Base-by-base conservation (phyloP, 1,140 invertebrate genomes). In the Heliconius nattereri region DNA sequence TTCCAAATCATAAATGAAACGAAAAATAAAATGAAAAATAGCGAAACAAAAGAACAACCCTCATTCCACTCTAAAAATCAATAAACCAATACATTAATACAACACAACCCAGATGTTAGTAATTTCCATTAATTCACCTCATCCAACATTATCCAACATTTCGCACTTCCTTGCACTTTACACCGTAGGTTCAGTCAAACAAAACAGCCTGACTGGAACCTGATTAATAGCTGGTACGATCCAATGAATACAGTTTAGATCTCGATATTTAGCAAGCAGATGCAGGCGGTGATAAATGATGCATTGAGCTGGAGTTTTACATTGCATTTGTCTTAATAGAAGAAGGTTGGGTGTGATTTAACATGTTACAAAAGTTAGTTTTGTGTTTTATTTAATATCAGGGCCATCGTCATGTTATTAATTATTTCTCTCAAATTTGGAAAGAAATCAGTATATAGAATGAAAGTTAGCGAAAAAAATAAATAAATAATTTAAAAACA, bases 201-300 rank as follows among this genome's bases (percentile, higher is more conserved):
- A 85, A 85, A 85, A 85, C 82, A 80, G 80, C 75, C 83, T 84
- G 84, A 79, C 84, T 85, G 74, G 73, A 80, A 80, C 78, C 83
- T 86, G 86, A 87, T 86, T 87, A 86, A 86, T 86, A 80, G 83
- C 84, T 82, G 78, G 81, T 81, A 82, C 83, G 80, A 81, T 80
- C 83, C 84, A 85, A 86, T 85, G 86, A 86, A 87, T 85, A 85
- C 83, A 78, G 83, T 84, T 83, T 82, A 83, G 79, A 83, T 85
- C 77, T 78, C 72, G 82, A 86, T 81, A 81, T 83, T 81, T 80
- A 83, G 79, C 70, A 52, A 13, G 26, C 80, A 81, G 81, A 82
- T 86, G 78, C 75, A 82, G 79, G 77, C 77, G 73, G 76, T 77
- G 75, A 82, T 85, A 79, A 80, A 83, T 78, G 80, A 82, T 32